Evolutionary conservation across 1,140 invertebrate genomes (phyloP).

Genomic region (Bombyx mandarina): DNA sequence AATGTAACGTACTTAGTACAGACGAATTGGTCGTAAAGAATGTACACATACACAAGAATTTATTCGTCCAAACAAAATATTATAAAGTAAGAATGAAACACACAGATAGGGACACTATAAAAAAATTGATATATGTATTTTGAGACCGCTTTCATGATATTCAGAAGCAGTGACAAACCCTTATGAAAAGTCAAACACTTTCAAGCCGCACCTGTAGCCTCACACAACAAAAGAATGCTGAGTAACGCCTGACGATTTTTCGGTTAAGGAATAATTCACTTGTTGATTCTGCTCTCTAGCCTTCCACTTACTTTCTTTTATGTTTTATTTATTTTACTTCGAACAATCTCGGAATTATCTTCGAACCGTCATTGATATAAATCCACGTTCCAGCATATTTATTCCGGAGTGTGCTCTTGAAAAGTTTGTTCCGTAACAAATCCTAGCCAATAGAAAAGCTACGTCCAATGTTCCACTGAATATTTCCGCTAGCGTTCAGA

Average conservation of each 20-base stretch:
- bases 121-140: slow-evolving; percentile 17
- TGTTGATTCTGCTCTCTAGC: slow-evolving; percentile 45
- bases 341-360: slow-evolving; percentile 15
- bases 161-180: slow-evolving; percentile 22
- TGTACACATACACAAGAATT: slow-evolving; percentile 8
- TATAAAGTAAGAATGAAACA: slow-evolving; percentile 14
- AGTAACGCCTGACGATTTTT: slow-evolving; percentile 58
- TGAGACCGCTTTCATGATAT: slow-evolving; percentile 19
- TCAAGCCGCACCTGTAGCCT: slow-evolving; percentile 45
- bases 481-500: slow-evolving; percentile 25
- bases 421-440: too few relatives aligned
- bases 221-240: slow-evolving; percentile 49
- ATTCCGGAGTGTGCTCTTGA: background rate
- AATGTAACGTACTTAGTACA: slow-evolving; percentile 5
- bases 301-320: slow-evolving; percentile 34
- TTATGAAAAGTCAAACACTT: slow-evolving; percentile 48
- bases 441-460: too few relatives aligned
- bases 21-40: slow-evolving; percentile 12
- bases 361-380: background rate
- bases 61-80: slow-evolving; percentile 10
- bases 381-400: slow-evolving; percentile 3
- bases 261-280: slow-evolving; percentile 60
- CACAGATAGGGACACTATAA: slow-evolving; percentile 21
- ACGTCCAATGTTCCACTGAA: too few relatives aligned
- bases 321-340: slow-evolving; percentile 36